Evolutionary conservation across 2,797 vertebrate genomes (phyloP).

Genomic region (Spea hammondii): DNA sequence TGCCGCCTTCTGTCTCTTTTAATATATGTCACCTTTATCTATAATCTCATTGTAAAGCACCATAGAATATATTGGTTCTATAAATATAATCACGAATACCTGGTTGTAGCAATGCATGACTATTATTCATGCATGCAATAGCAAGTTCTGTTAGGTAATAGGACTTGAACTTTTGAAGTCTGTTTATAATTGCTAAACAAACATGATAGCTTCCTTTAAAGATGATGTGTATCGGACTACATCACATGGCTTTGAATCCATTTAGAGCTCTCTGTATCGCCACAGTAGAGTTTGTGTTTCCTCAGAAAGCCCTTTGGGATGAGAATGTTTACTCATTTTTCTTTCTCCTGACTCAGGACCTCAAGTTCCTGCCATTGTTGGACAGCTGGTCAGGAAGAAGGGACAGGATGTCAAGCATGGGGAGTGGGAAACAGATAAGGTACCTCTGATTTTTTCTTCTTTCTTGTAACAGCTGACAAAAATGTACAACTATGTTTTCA

Average conservation of each 20-base stretch:
- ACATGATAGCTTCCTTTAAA: background rate
- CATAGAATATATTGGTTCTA: too few relatives aligned
- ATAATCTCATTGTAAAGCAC: too few relatives aligned
- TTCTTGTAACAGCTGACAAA: slow-evolving; percentile 8
- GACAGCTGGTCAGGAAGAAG: slow-evolving; percentile 60
- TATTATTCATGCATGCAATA: too few relatives aligned
- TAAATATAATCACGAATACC: too few relatives aligned
- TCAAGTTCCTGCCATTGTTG: slow-evolving; percentile 66
- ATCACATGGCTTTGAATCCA: background rate
- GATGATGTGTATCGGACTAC: background rate
- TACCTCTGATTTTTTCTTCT: background rate
- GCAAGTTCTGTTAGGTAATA: too few relatives aligned
- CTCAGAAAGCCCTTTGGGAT: slow-evolving; percentile 14
- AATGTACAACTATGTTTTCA: background rate
- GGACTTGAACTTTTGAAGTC: too few relatives aligned
- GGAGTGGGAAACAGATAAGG: slow-evolving; percentile 55
- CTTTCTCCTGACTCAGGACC: slow-evolving; percentile 54
- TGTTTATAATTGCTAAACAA: too few relatives aligned
- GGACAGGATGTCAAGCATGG: slow-evolving; percentile 53
- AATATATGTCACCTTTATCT: too few relatives aligned
- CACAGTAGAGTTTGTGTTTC: slow-evolving; percentile 30
- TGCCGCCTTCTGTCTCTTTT: too few relatives aligned
- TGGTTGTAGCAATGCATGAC: too few relatives aligned
- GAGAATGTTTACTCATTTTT: slow-evolving; percentile 52
- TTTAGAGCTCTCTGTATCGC: background rate